phyloP scores from a whole-genome alignment of 2,888 invertebrate species.

The Vesta saturnalis region DNA sequence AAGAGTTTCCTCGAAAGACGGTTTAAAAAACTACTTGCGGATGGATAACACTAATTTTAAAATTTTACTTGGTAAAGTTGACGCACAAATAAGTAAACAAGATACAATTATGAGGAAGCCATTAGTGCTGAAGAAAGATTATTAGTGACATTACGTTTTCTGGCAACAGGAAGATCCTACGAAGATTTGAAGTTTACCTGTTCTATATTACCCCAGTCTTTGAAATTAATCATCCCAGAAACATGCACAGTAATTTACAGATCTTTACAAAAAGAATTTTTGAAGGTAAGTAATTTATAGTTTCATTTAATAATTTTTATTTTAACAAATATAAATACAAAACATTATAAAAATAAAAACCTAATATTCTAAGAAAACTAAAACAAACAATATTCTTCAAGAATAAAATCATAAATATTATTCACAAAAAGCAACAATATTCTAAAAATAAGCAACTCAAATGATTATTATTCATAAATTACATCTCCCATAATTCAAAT shows the following conservation, averaged over 20 bases:
- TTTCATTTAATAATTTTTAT: neutral
- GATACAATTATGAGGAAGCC: too few species aligned
- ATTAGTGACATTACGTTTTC: too few species aligned
- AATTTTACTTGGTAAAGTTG: neutral
- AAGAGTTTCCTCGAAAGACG: neutral
- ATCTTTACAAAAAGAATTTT: too few species aligned
- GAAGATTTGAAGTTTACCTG: neutral
- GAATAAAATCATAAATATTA: neutral
- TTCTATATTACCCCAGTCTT: neutral
- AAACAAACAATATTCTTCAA: too few species aligned
- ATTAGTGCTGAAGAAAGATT: too few species aligned
- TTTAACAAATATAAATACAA: neutral
- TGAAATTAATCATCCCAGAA: neutral
- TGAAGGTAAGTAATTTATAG: neutral
- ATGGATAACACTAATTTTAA: neutral
- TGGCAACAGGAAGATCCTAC: too few species aligned
- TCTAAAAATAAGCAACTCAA: too few species aligned
- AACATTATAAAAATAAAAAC: neutral
- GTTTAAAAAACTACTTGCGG: neutral
- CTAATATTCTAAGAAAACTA: too few species aligned
- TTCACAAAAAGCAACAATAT: too few species aligned
- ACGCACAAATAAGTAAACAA: too few species aligned
- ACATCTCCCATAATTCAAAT: too few species aligned
- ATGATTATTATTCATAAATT: neutral
- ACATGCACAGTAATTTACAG: neutral